Evolutionary conservation across 2,888 invertebrate species (phyloP).

Genomic region (Cataglyphis livida): DNA sequence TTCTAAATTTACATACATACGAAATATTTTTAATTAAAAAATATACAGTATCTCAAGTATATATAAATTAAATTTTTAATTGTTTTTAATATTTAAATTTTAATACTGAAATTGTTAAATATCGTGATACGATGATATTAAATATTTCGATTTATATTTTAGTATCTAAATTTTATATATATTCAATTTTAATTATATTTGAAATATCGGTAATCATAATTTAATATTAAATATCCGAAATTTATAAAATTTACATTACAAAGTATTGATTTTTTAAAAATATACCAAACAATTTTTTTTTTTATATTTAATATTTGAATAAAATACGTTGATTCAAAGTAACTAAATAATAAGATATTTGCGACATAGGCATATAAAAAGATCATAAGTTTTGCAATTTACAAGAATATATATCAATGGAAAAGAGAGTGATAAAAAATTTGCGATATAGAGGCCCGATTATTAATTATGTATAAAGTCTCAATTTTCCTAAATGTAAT

Average conservation of each 20-base stretch:
- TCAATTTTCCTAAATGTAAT: constrained; percentile 16
- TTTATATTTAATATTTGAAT: neutral
- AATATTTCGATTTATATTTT: neutral
- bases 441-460: neutral
- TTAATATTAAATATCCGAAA: neutral
- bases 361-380: neutral
- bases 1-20: neutral
- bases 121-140: neutral
- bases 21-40: neutral
- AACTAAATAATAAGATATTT: neutral
- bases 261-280: neutral
- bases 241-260: neutral
- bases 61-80: neutral
- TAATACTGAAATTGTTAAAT: neutral
- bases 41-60: neutral
- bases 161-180: neutral
- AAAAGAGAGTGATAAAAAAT: neutral
- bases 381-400: neutral
- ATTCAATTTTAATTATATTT: neutral
- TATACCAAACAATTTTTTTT: neutral
- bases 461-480: neutral
- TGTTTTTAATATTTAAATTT: no score
- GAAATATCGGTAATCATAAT: neutral
- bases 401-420: neutral
- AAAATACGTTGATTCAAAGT: neutral